phyloP scores from a whole-genome alignment of 2,797 vertebrate genomes.

The Pangasius macronema region DNA sequence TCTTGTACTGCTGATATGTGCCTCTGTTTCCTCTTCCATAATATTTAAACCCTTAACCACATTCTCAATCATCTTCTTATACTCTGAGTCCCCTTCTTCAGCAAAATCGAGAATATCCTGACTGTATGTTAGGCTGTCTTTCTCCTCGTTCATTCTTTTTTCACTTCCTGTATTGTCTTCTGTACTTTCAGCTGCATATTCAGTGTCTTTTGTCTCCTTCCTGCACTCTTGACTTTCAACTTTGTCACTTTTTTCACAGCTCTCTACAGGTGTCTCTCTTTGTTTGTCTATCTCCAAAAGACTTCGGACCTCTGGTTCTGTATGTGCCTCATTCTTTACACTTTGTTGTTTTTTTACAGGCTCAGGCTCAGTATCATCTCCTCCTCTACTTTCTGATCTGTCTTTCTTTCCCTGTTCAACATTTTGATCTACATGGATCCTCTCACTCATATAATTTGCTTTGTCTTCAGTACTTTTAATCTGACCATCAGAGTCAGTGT shows the following conservation, averaged over 20 bases:
- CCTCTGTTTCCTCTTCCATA: slow-evolving; percentile 38
- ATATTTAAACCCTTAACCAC: slow-evolving; percentile 35
- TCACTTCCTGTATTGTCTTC: background rate
- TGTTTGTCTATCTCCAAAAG: background rate
- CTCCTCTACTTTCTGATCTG: background rate
- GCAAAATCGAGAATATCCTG: slow-evolving; percentile 21
- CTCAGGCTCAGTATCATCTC: slow-evolving; percentile 7
- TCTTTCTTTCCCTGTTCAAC: slow-evolving; percentile 29
- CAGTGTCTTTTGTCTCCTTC: background rate
- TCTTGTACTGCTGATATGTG: background rate
- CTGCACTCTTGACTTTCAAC: background rate
- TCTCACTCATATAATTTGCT: background rate
- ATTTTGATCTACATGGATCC: slow-evolving; percentile 6
- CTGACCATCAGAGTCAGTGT: background rate
- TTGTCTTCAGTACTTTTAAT: background rate
- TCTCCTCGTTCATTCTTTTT: background rate
- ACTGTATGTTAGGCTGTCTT: background rate
- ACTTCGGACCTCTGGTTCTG: background rate
- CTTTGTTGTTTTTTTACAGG: slow-evolving; percentile 2
- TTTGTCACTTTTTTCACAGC: slow-evolving; percentile 17
- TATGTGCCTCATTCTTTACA: background rate
- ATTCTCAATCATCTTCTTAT: slow-evolving; percentile 31
- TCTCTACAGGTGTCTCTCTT: background rate
- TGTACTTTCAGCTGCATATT: slow-evolving; percentile 8
- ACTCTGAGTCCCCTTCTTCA: slow-evolving; percentile 23